Percentiles rank a stretch among this genome's conserved stretches.
Evolutionary conservation across 1,140 invertebrate species (phyloP).

Genomic region (Uloborus diversus): DNA sequence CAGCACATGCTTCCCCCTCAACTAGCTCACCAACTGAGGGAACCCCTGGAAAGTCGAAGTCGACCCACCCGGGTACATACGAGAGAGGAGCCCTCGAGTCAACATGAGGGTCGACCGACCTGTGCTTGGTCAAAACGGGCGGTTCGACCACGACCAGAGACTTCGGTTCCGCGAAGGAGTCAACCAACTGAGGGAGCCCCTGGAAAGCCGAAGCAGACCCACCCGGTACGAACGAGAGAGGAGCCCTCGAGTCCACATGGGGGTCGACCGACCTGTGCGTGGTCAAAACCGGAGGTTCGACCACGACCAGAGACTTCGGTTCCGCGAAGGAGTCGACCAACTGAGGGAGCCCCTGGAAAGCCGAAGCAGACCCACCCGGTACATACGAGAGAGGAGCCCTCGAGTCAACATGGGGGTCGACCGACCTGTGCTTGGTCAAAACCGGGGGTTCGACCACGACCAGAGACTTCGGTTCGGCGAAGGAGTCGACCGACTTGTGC

Average conservation of each 20-base stretch:
- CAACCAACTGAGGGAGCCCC: constrained; percentile 64
- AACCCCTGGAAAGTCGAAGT: background rate
- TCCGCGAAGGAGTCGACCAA: too few relatives aligned
- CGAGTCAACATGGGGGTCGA: constrained; percentile 43
- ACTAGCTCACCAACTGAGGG: constrained; percentile 37
- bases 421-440: constrained; percentile 25
- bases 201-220: background rate
- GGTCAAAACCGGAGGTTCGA: constrained; percentile 23
- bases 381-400: constrained; percentile 27
- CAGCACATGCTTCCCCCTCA: constrained; percentile 83
- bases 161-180: too few relatives aligned
- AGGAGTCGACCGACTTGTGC: too few relatives aligned
- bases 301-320: too few relatives aligned
- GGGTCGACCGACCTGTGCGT: constrained; percentile 40
- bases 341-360: background rate
- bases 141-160: too few relatives aligned
- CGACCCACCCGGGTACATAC: constrained; percentile 16
- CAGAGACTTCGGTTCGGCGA: too few relatives aligned
- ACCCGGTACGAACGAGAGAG: constrained; percentile 15
- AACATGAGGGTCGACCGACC: constrained; percentile 38
- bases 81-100: constrained; percentile 25
- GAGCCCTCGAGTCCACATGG: constrained; percentile 34
- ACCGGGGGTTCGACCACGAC: constrained; percentile 31
- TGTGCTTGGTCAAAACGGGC: constrained; percentile 26
- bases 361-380: background rate